Base-by-base conservation (phyloP, 2,888 invertebrate species). In the Tolmerus cingulatus region DNA sequence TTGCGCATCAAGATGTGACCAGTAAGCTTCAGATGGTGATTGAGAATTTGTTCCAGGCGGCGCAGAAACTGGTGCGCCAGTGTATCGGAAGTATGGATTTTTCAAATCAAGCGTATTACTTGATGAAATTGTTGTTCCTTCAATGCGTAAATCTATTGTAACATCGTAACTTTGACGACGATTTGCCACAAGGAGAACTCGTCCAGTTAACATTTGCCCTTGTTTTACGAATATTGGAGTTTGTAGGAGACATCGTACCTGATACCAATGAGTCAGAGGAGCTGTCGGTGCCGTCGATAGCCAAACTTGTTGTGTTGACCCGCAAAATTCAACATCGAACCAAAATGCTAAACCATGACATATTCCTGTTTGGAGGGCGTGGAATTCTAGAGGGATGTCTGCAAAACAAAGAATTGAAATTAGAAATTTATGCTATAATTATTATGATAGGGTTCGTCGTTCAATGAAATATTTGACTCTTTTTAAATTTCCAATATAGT, bases 131-230 rank as follows among this genome's bases (percentile, higher is more conserved):
- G 95, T 95, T 14, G 97, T 97, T 57, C 98, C 98, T 92, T 98
- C 98, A 88, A 98, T 94, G 90, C 95, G 95, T 89, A 99, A 93
- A 90, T 98, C 98, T 92, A 99, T 98, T 19, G 98, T 98, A 3
- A 99, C 99, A 93, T 99, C 99, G 91, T 99, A 99, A 91, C 99
- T 99, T 94, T 99, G 99, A 92, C 98, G 95, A 93, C 98, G 97
- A 93, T 99, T 99, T 16, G 99, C 98, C 89, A 97, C 94, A 89
- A 99, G 94, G 87, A 97, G 92, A 46, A 98, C 98, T 90, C 96
- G 95, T 0, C 99, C 99, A 0, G 96, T 96, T 86, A 99, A 93
- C 9, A 96, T 94, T 92, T 99, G 98, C 1, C 99, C 99, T 92
- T 97, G 97, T 93, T 98, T 98, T 30, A 97, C 97, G 91, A 99